Conservation (phyloP, 2,113 vertebrate genomes). For the Calcarius ornatus region DNA sequence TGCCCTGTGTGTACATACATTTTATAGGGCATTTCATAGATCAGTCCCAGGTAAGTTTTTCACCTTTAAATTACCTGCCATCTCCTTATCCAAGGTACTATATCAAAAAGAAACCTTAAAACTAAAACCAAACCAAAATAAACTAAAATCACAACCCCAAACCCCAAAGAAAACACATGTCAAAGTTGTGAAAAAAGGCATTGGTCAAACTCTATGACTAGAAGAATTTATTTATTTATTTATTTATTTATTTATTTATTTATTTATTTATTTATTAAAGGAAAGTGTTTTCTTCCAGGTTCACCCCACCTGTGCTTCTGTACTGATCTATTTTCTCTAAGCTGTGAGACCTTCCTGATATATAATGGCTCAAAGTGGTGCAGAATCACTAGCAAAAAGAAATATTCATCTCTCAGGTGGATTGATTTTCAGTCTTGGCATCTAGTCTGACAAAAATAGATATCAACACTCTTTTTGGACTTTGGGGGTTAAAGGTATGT, state of each 20-base stretch:
- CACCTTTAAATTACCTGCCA: background rate
- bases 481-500: background rate
- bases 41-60: background rate
- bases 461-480: background rate
- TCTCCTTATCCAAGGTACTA: background rate
- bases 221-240: background rate
- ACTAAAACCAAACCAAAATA: background rate
- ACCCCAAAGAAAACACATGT: background rate
- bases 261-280: background rate
- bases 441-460: background rate
- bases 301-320: background rate
- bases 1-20: background rate
- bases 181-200: background rate
- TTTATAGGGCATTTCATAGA: background rate
- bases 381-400: background rate
- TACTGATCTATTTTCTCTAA: background rate
- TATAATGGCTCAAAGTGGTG: background rate
- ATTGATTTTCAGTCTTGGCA: conserved; percentile 2
- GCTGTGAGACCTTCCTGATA: background rate
- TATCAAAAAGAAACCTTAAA: background rate
- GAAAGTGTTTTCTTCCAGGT: background rate
- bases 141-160: background rate
- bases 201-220: background rate
- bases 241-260: background rate
- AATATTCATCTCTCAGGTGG: background rate